A percentile compares a stretch with the other conserved stretches of the same genome.
These are phyloP conservation scores for Melipona quadrifasciata DNA, from an alignment of 1,140 invertebrate genomes.

Conservation along the genomic window DNA sequence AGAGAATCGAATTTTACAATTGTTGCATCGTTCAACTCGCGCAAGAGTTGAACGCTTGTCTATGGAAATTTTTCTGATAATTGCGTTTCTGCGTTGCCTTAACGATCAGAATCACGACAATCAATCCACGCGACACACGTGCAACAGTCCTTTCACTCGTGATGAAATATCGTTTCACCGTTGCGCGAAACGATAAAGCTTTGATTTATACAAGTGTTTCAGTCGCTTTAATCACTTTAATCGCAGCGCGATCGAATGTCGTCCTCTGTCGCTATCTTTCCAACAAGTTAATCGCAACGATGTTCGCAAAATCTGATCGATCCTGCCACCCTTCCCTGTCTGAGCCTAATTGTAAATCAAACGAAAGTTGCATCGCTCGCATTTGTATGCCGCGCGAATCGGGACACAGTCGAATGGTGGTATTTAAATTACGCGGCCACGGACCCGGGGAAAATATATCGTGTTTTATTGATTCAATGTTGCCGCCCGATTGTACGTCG, in stretches of 20 bases:
- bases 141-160: neutral
- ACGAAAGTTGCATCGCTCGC: neutral
- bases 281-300: neutral
- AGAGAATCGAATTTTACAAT: neutral
- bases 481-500: neutral
- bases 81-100: neutral
- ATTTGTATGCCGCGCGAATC: neutral
- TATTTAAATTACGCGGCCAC: neutral
- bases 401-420: neutral
- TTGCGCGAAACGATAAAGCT: neutral
- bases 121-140: neutral
- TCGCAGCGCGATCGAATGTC: neutral
- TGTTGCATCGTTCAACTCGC: neutral
- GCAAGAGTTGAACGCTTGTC: neutral
- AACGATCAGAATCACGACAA: neutral
- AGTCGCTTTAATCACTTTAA: neutral
- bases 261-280: constrained; percentile 3
- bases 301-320: neutral
- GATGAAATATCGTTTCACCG: constrained; percentile 18
- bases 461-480: constrained; percentile 9
- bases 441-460: neutral
- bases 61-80: neutral
- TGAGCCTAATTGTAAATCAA: neutral
- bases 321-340: neutral
- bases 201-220: constrained; percentile 2